phyloP scores from a whole-genome alignment of 2,888 invertebrate species.

The Clusia tigrina region DNA sequence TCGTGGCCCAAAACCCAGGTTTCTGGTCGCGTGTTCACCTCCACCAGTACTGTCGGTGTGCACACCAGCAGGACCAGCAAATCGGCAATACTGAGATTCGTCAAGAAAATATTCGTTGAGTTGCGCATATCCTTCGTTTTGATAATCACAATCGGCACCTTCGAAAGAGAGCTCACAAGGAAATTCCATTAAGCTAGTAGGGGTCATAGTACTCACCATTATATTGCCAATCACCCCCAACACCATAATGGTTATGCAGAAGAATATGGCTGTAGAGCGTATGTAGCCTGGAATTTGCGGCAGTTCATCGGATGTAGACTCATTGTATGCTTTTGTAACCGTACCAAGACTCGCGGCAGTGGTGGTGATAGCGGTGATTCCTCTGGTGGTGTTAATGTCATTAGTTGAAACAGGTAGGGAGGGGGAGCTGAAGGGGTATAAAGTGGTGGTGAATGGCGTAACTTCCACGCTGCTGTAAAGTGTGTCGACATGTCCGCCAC shows the following conservation, averaged over 20 bases:
- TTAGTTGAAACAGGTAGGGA: slow-evolving; percentile 12
- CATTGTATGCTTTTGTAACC: background rate
- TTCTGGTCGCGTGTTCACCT: slow-evolving; percentile 89
- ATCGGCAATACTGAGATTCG: slow-evolving; percentile 93
- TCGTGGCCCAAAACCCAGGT: slow-evolving; percentile 92
- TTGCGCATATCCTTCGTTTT: slow-evolving; percentile 94
- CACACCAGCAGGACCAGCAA: slow-evolving; percentile 89
- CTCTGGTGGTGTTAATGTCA: slow-evolving; percentile 11
- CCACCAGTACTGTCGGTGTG: slow-evolving; percentile 92
- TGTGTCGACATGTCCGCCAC: background rate
- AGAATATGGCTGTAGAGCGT: slow-evolving; percentile 85
- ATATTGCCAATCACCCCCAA: slow-evolving; percentile 91
- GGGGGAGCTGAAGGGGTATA: background rate
- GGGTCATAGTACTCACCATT: slow-evolving; percentile 69
- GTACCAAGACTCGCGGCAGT: slow-evolving; percentile 26
- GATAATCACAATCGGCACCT: slow-evolving; percentile 86
- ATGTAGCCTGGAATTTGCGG: slow-evolving; percentile 84
- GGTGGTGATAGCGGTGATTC: slow-evolving; percentile 38
- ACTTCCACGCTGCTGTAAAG: background rate
- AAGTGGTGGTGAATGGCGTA: background rate
- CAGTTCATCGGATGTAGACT: slow-evolving; percentile 37
- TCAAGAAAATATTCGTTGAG: slow-evolving; percentile 93
- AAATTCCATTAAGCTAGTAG: background rate
- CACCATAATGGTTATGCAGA: slow-evolving; percentile 88
- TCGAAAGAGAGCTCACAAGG: slow-evolving; percentile 7